Conservation (phyloP, 2,113 vertebrate species). For the Phodopus roborovskii region DNA sequence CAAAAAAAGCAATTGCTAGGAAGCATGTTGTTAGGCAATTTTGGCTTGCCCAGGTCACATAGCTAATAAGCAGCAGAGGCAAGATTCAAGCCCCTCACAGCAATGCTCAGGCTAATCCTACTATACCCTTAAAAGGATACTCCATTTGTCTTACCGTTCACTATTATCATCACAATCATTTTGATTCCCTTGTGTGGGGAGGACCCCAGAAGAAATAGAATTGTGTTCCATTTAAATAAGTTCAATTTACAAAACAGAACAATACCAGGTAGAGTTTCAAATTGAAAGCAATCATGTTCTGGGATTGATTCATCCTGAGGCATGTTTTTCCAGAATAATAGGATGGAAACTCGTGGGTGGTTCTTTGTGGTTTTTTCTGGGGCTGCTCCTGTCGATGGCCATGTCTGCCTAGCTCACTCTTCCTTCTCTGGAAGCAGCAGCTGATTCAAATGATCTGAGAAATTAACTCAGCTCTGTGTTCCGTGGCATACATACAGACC, state of each 20-base stretch:
- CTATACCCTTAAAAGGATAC: neutral
- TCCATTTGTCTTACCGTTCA: neutral
- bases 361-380: constrained; percentile 1
- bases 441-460: constrained; percentile 46
- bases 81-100: neutral
- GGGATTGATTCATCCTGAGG: neutral
- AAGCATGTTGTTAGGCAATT: neutral
- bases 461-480: constrained; percentile 44
- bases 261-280: neutral
- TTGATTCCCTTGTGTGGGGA: neutral
- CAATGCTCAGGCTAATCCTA: neutral
- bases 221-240: constrained; percentile 32
- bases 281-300: constrained; percentile 7
- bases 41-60: neutral
- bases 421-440: neutral
- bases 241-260: constrained; percentile 34
- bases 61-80: neutral
- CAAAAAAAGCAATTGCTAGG: neutral
- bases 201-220: neutral
- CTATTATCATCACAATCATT: constrained; percentile 11
- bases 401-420: neutral
- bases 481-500: neutral
- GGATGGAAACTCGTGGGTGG: neutral
- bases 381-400: neutral
- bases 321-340: constrained; percentile 23